Conservation (phyloP, 2,113 vertebrate species). For the Salvator merianae region DNA sequence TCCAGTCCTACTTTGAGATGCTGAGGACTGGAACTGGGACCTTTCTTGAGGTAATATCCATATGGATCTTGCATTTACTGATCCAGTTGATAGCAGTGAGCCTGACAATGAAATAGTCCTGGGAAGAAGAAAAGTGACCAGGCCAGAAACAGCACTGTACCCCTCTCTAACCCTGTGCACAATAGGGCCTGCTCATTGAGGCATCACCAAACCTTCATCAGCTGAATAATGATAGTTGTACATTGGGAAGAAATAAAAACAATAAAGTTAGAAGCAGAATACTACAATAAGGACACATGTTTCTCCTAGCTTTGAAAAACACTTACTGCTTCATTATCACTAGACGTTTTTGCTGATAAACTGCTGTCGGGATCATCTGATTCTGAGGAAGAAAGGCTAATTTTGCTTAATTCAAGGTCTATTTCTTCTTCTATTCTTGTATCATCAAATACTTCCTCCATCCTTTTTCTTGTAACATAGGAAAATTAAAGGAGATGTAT, state of each 20-base stretch:
- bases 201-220: too few species aligned
- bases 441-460: slow-evolving; percentile 52
- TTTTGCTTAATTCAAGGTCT: slow-evolving; percentile 71
- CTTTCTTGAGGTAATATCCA: too few species aligned
- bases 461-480: slow-evolving; percentile 7
- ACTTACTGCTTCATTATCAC: slow-evolving; percentile 69
- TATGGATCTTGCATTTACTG: too few species aligned
- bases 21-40: too few species aligned
- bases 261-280: not conserved
- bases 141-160: too few species aligned
- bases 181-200: too few species aligned
- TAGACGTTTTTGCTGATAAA: slow-evolving; percentile 59
- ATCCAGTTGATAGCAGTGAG: too few species aligned
- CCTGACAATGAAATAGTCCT: too few species aligned
- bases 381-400: slow-evolving; percentile 69
- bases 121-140: too few species aligned
- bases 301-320: not conserved
- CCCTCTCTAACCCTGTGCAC: too few species aligned
- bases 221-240: too few species aligned
- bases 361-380: slow-evolving; percentile 59
- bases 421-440: slow-evolving; percentile 66
- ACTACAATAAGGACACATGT: not conserved
- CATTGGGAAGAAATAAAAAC: not conserved
- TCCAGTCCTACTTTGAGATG: too few species aligned
- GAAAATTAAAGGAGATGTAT: not conserved